A percentile compares a stretch with the other conserved stretches of the same genome.
Evolutionary conservation across 1,140 invertebrate species (phyloP).

Genomic region (Drosophila nasuta): DNA sequence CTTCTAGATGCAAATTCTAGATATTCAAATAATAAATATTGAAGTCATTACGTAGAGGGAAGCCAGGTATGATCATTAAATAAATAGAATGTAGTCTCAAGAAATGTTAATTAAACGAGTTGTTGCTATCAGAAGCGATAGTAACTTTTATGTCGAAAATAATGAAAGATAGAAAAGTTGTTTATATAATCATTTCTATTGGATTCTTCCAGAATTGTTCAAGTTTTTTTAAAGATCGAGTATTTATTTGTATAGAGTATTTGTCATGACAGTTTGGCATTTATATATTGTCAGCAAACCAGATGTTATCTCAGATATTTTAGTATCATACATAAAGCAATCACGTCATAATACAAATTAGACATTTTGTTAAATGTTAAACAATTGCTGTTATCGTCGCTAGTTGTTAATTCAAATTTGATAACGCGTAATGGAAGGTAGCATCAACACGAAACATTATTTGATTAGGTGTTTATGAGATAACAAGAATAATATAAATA

Average conservation of each 20-base stretch:
- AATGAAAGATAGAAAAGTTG: too few relatives aligned
- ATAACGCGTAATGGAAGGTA: constrained; percentile 11
- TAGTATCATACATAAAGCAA: background rate
- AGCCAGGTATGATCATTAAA: background rate
- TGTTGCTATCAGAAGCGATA: background rate
- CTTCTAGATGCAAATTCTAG: constrained; percentile 29
- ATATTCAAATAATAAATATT: background rate
- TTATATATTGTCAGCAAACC: background rate
- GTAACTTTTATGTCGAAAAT: background rate
- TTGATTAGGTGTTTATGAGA: background rate
- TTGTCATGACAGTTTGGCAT: background rate
- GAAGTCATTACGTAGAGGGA: background rate
- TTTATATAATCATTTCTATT: too few relatives aligned
- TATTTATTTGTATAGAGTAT: background rate
- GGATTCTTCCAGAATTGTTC: too few relatives aligned
- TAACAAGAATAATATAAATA: background rate
- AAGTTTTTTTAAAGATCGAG: too few relatives aligned
- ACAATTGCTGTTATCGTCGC: constrained; percentile 6
- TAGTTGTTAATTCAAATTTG: constrained; percentile 8
- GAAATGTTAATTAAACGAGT: background rate
- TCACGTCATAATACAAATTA: constrained; percentile 8
- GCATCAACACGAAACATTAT: background rate
- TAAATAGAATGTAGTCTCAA: background rate
- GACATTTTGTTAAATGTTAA: constrained; percentile 6
- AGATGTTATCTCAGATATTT: background rate